A percentile compares a stretch with the other conserved stretches of the same genome.
These are phyloP conservation scores for Proteles cristata DNA, from an alignment of 2,113 vertebrate species.

Conservation along the genomic window DNA sequence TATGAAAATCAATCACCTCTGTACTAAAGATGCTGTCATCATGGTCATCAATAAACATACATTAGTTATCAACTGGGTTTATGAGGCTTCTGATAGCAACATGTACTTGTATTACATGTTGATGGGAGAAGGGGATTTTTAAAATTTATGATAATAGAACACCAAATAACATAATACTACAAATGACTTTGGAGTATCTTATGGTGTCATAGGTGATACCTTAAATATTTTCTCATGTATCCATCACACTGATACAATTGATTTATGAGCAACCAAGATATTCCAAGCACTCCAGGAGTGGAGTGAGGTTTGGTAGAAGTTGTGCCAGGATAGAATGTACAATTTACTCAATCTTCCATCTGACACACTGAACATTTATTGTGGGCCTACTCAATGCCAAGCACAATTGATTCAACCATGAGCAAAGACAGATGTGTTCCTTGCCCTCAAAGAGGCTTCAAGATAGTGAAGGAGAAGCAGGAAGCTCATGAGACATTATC, in stretches of 20 bases:
- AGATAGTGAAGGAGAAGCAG: not conserved
- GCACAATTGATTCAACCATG: not conserved
- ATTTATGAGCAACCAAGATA: not conserved
- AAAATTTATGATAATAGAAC: not conserved
- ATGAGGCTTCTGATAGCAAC: not conserved
- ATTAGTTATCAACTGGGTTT: not conserved
- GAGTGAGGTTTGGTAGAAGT: rapidly evolving
- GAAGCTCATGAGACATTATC: rapidly evolving
- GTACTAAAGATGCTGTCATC: not conserved
- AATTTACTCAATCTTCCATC: no score
- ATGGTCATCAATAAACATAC: not conserved
- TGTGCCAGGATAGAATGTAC: not conserved
- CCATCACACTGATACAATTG: not conserved
- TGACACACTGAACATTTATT: not conserved
- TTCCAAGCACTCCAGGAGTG: not conserved
- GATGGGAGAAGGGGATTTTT: not conserved
- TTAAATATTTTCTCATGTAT: not conserved
- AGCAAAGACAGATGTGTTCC: not conserved
- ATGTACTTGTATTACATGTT: not conserved
- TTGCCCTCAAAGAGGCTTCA: not conserved
- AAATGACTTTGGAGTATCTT: not conserved
- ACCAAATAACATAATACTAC: not conserved
- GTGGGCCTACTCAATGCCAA: not conserved
- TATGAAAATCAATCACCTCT: not conserved
- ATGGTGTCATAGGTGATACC: not conserved